phyloP scores from a whole-genome alignment of 2,888 invertebrate genomes.

The Zelleria hepariella region DNA sequence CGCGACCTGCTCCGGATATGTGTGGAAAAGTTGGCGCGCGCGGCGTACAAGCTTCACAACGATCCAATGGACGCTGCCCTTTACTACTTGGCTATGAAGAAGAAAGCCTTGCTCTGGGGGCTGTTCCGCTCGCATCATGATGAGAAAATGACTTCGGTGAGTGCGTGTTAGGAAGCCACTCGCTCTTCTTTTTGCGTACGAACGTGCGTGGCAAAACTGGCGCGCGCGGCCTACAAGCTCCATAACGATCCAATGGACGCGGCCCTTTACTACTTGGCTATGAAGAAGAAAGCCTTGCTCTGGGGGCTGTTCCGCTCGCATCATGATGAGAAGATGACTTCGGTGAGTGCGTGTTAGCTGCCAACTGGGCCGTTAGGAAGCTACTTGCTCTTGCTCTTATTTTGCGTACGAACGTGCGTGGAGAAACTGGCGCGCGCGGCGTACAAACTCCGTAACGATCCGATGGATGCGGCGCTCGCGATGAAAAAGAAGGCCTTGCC shows the following conservation, averaged over 20 bases:
- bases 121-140: constrained; percentile 90
- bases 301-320: constrained; percentile 95
- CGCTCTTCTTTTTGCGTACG: too few species aligned
- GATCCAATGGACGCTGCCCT: constrained; percentile 98
- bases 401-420: constrained; percentile 85
- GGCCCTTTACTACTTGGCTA: constrained; percentile 96
- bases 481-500: constrained; percentile 98
- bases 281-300: constrained; percentile 97
- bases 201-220: constrained; percentile 91
- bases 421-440: constrained; percentile 96
- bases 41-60: constrained; percentile 90
- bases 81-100: constrained; percentile 98
- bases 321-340: constrained; percentile 92
- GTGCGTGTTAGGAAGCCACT: too few species aligned
- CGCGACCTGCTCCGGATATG: constrained; percentile 84
- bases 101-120: constrained; percentile 97
- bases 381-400: too few species aligned
- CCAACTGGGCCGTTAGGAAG: too few species aligned
- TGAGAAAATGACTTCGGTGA: constrained; percentile 86
- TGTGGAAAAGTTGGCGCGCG: constrained; percentile 94
- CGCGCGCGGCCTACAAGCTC: constrained; percentile 92
- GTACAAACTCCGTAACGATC: constrained; percentile 93
- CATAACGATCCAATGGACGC: constrained; percentile 98
- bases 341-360: constrained; percentile 45
- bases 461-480: constrained; percentile 97